A percentile compares a stretch with the other conserved stretches of the same genome.
Evolutionary conservation across 1,140 invertebrate species (phyloP).

Genomic region (Trypoxylus dichotomus): DNA sequence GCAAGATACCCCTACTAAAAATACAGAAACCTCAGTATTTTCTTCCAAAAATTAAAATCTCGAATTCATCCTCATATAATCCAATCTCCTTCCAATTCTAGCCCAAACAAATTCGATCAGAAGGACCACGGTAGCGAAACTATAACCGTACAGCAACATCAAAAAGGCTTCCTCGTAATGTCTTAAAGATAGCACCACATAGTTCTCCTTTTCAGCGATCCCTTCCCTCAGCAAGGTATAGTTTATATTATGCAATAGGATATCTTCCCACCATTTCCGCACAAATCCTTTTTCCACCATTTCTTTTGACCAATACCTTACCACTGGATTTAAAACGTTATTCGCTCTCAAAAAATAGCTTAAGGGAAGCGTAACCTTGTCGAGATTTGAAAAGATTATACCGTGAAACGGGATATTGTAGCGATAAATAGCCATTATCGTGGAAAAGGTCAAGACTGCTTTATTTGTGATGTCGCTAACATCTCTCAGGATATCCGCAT

Average conservation of each 20-base stretch:
- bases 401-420: neutral
- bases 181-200: neutral
- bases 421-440: neutral
- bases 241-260: neutral
- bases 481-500: neutral
- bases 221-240: neutral
- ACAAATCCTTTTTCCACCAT: constrained; percentile 18
- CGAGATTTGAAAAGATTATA: neutral
- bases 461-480: neutral
- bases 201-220: neutral
- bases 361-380: neutral
- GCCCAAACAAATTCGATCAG: neutral
- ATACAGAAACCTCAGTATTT: no score
- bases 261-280: constrained; percentile 5
- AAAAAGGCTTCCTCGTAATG: constrained; percentile 28
- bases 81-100: neutral
- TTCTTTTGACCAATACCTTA: constrained; percentile 3
- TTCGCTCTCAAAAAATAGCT: neutral
- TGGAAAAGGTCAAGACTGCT: neutral
- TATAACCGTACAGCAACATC: constrained; percentile 4
- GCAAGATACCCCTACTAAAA: no score
- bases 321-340: neutral
- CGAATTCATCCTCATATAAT: neutral
- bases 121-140: neutral
- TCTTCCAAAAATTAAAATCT: neutral